A percentile compares a stretch with the other conserved stretches of the same genome.
These are phyloP conservation scores for Melitaea athalia DNA, from an alignment of 2,888 invertebrate genomes.

Conservation along the genomic window DNA sequence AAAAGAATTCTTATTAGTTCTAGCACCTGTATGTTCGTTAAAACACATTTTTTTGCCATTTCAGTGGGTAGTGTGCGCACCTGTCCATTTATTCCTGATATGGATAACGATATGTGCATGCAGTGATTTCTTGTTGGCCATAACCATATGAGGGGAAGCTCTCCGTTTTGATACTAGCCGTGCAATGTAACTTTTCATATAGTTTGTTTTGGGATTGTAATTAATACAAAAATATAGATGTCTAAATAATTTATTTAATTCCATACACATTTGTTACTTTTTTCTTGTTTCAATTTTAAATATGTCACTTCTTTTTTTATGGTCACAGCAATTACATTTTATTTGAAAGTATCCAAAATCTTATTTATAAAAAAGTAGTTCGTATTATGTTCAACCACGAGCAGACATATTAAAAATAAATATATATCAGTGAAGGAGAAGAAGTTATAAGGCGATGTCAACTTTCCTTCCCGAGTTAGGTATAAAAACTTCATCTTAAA, in stretches of 20 bases:
- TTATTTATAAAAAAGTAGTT: too few species aligned
- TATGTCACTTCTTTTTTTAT: too few species aligned
- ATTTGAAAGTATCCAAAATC: too few species aligned
- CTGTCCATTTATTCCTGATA: slow-evolving; percentile 69
- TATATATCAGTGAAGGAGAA: slow-evolving; percentile 36
- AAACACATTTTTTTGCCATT: slow-evolving; percentile 28
- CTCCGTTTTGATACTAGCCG: slow-evolving; percentile 11
- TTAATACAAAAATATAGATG: background rate
- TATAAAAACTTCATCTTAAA: slow-evolving; percentile 51
- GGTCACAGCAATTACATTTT: too few species aligned
- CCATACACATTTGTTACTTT: too few species aligned
- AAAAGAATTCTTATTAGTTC: slow-evolving; percentile 2
- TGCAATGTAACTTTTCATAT: slow-evolving; percentile 9
- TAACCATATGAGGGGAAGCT: slow-evolving; percentile 45
- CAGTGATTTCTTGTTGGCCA: slow-evolving; percentile 77
- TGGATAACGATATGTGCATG: slow-evolving; percentile 59
- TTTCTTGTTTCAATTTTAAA: too few species aligned
- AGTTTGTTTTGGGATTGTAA: background rate
- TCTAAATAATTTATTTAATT: background rate
- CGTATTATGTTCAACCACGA: background rate
- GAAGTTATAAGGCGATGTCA: slow-evolving; percentile 63
- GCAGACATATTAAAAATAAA: slow-evolving; percentile 10
- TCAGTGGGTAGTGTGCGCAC: slow-evolving; percentile 54
- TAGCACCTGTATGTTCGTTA: slow-evolving; percentile 6
- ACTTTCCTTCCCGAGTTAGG: slow-evolving; percentile 77